Evolutionary conservation across 1,140 invertebrate species (phyloP).

Genomic region (Ctenoplectra terminalis): DNA sequence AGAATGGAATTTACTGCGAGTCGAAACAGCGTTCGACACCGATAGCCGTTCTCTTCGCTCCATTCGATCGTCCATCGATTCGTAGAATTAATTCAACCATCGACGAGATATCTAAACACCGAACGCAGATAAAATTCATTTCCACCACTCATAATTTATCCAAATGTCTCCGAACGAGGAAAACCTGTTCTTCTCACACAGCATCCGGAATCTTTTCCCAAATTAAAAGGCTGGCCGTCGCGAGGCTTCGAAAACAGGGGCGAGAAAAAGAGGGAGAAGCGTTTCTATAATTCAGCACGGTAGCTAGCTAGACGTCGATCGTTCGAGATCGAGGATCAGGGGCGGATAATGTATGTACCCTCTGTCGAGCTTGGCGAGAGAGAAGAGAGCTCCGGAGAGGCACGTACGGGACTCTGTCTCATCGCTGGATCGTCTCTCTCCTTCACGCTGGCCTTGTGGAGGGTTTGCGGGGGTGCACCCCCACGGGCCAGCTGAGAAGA

Average conservation of each 20-base stretch:
- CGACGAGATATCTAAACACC: too few species aligned
- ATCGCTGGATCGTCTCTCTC: conserved; percentile 10
- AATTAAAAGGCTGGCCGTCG: conserved; percentile 74
- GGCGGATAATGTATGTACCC: conserved; percentile 81
- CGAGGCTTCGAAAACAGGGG: conserved; percentile 42
- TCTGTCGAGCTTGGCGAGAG: conserved; percentile 58
- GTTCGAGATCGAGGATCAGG: conserved; percentile 70
- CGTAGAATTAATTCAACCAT: too few species aligned
- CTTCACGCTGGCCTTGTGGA: conserved; percentile 26
- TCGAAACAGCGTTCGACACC: not conserved
- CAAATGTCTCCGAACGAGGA: too few species aligned
- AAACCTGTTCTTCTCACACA: too few species aligned
- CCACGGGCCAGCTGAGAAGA: conserved; percentile 72
- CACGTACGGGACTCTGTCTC: conserved; percentile 51
- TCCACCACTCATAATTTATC: too few species aligned
- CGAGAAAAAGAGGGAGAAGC: conserved; percentile 38
- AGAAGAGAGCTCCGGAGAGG: conserved; percentile 50
- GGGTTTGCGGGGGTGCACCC: conserved; percentile 65
- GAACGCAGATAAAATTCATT: too few species aligned
- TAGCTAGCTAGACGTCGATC: conserved; percentile 65
- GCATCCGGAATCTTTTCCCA: not conserved
- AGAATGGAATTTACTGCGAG: conserved; percentile 10
- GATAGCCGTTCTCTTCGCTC: not conserved
- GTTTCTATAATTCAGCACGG: conserved; percentile 79
- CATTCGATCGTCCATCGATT: not conserved